Evolutionary conservation across 2,888 invertebrate genomes (phyloP), one percentile per base, ranked within the genome.

Genomic region (Nymphalis urticae): DNA sequence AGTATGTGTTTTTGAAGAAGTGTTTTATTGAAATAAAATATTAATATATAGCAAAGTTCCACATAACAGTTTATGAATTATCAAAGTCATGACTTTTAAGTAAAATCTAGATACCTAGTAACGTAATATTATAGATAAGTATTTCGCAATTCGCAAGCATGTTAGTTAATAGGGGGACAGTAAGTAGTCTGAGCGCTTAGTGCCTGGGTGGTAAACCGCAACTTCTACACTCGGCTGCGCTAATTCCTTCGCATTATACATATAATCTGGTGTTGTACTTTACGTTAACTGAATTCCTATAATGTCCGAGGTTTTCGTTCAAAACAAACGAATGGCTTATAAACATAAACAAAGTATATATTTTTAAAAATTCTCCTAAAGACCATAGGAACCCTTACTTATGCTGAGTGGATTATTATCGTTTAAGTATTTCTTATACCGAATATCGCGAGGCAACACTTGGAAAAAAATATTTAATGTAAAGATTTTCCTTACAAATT

Each of bases 181-280:
- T 71, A 62, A 68, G 69, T 64, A 68, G 68, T 64, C 60, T 63
- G 70, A 64, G 66, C 71, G 67, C 71, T 74, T 72, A 74, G 74
- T 72, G 72, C 74, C 69, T 85, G 89, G 90, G 89, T 88, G 90
- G 89, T 84, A 86, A 87, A 88, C 91, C 90, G 78, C 90, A 90
- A 84, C 82, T 82, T 79, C 75, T 76, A 78, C 53, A 53, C 85
- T 87, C 80, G 81, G 82, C 81, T 89, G 92, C 83, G 78, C 88
- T 89, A 86, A 91, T 90, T 81, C 87, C 83, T 78, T 75, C 83
- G 79, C 84, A 83, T 82, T 84, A 81, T 82, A 81, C 80, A 76
- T 77, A 82, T 85, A 82, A 83, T 80, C 82, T 79, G 76, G 77
- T 77, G 77, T 77, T 72, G 76, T 78, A 78, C 80, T 81, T 79